Evolutionary conservation across 2,113 vertebrate species (phyloP).

Genomic region (Cinclus cinclus): DNA sequence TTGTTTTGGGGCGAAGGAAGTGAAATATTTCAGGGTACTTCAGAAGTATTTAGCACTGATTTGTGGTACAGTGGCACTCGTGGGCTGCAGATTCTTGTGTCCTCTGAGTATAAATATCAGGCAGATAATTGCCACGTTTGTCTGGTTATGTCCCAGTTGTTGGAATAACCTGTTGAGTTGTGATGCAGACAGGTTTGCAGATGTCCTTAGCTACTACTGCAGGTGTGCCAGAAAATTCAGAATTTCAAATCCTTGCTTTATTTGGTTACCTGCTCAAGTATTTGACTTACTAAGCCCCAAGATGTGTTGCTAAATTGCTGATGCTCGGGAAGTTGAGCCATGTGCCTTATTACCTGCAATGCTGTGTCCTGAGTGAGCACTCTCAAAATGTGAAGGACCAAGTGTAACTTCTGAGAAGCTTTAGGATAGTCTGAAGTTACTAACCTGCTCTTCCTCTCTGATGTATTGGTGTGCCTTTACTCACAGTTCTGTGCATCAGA

Average conservation of each 20-base stretch:
- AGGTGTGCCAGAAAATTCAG: background rate
- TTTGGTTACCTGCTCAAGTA: background rate
- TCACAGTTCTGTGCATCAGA: background rate
- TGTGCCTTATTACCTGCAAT: background rate
- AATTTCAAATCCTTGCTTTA: background rate
- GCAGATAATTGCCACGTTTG: background rate
- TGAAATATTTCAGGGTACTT: conserved; percentile 15
- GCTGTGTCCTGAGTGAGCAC: background rate
- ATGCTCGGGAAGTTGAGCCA: background rate
- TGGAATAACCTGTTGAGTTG: background rate
- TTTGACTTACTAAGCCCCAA: background rate
- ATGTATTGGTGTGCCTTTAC: background rate
- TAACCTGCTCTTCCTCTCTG: background rate
- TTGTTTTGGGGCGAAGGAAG: background rate
- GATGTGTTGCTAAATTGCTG: background rate
- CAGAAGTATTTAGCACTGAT: background rate
- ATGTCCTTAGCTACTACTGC: background rate
- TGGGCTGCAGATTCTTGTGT: background rate
- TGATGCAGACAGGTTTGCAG: background rate
- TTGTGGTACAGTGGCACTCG: background rate
- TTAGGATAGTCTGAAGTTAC: background rate
- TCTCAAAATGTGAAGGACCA: background rate
- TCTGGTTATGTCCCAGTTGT: background rate
- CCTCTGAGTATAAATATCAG: background rate
- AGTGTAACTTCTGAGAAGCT: background rate